A percentile compares a stretch with the other conserved stretches of the same genome.
phyloP scores from a whole-genome alignment of 2,113 vertebrate species.

The Scopus umbretta region DNA sequence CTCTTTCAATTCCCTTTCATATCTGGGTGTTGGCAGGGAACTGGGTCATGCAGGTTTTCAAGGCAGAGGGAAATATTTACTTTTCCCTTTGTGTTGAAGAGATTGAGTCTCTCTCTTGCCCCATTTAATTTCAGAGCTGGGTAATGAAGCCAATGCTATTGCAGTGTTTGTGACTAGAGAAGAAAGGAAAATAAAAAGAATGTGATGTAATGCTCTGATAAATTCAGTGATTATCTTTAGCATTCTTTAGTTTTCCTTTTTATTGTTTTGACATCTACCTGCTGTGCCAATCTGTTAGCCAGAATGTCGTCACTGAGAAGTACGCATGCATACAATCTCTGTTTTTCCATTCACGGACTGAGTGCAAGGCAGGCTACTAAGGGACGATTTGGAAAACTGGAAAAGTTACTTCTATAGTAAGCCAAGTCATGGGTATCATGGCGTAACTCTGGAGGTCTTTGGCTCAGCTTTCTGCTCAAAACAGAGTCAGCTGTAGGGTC shows the following conservation, averaged over 20 bases:
- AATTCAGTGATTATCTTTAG: constrained; percentile 14
- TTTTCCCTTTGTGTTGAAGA: not conserved
- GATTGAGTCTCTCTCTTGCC: not conserved
- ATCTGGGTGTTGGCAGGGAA: constrained; percentile 3
- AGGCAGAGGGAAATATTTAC: not conserved
- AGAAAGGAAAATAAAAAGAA: not conserved
- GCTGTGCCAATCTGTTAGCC: constrained; percentile 48
- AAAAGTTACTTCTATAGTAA: not conserved
- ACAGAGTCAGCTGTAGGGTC: not conserved
- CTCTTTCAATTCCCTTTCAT: not conserved
- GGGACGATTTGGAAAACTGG: not conserved
- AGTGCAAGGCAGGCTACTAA: not conserved
- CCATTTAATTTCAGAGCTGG: constrained; percentile 37
- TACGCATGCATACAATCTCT: not conserved
- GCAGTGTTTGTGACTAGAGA: not conserved
- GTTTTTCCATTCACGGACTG: not conserved
- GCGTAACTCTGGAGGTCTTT: not conserved
- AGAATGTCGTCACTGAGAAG: not conserved
- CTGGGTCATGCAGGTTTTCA: constrained; percentile 9
- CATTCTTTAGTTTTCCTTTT: not conserved
- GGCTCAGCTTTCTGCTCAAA: not conserved
- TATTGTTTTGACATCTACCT: constrained; percentile 12
- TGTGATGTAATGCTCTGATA: constrained; percentile 36
- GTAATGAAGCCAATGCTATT: not conserved
- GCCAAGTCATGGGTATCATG: not conserved